Evolutionary conservation across 2,888 invertebrate genomes (phyloP).

Genomic region (Magallana nippona): DNA sequence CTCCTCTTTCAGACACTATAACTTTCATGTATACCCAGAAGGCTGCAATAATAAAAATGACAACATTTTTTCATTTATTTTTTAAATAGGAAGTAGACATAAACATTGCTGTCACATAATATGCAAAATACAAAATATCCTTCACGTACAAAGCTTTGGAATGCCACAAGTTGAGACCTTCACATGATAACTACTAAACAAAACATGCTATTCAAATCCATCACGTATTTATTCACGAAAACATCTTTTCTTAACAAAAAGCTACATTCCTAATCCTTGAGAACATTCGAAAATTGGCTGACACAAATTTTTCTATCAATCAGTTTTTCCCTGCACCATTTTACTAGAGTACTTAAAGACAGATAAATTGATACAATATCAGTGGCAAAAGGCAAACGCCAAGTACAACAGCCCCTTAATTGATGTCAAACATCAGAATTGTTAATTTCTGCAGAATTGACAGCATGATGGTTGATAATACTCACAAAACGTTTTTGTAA

Average conservation of each 20-base stretch:
- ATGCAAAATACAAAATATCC: neutral
- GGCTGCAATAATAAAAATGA: too few relatives aligned
- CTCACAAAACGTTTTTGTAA: too few relatives aligned
- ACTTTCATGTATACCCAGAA: too few relatives aligned
- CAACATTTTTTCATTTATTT: neutral
- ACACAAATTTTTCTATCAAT: neutral
- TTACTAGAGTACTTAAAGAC: neutral
- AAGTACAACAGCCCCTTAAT: neutral
- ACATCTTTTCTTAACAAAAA: neutral
- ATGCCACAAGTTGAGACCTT: neutral
- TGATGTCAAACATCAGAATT: neutral
- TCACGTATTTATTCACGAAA: neutral
- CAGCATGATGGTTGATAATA: neutral
- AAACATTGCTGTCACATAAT: neutral
- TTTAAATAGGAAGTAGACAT: slow-evolving; percentile 17
- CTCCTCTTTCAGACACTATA: too few relatives aligned
- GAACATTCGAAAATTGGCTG: neutral
- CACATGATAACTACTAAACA: neutral
- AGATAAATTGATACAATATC: neutral
- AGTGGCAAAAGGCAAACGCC: neutral
- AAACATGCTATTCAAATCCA: neutral
- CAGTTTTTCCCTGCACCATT: slow-evolving; percentile 15
- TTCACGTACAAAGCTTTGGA: slow-evolving; percentile 10
- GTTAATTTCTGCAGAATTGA: neutral
- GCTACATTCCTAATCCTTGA: neutral